phyloP scores from a whole-genome alignment of 1,140 invertebrate species.

The Drosophila parvula region DNA sequence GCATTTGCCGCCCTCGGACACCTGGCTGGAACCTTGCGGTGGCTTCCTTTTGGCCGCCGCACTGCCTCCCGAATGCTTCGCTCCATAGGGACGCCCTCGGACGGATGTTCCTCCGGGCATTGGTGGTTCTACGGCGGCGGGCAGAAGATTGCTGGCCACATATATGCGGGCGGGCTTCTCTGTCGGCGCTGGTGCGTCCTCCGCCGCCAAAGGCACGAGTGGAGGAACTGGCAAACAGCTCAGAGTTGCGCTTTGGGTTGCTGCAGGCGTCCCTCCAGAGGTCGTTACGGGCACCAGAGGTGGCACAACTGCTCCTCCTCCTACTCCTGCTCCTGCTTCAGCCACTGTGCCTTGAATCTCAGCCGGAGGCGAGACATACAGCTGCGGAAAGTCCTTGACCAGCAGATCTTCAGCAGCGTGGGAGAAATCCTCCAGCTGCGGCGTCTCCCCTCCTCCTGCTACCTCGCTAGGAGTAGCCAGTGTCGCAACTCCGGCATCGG shows the following conservation, averaged over 20 bases:
- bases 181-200: slow-evolving; percentile 3
- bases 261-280: not conserved
- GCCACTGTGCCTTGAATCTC: not conserved
- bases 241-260: slow-evolving; percentile 4
- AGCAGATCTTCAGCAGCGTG: slow-evolving; percentile 55
- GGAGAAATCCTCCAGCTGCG: slow-evolving; percentile 34
- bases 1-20: slow-evolving; percentile 63
- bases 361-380: slow-evolving; percentile 39
- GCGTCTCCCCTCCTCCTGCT: not conserved
- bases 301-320: slow-evolving; percentile 32
- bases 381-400: slow-evolving; percentile 62
- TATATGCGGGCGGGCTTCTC: slow-evolving; percentile 79
- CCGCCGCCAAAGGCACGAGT: slow-evolving; percentile 54
- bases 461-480: slow-evolving; percentile 11
- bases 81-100: slow-evolving; percentile 76
- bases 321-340: not conserved
- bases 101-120: slow-evolving; percentile 61
- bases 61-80: slow-evolving; percentile 62
- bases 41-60: slow-evolving; percentile 43
- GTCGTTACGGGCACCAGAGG: slow-evolving; percentile 61
- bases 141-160: slow-evolving; percentile 78
- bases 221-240: slow-evolving; percentile 56
- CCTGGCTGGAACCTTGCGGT: slow-evolving; percentile 17
- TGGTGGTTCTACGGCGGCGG: slow-evolving; percentile 54
- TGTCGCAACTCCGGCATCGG: not conserved